These are phyloP conservation scores for Phoxinus dragarum DNA, from an alignment of 2,797 vertebrate genomes.

Conservation along the genomic window DNA sequence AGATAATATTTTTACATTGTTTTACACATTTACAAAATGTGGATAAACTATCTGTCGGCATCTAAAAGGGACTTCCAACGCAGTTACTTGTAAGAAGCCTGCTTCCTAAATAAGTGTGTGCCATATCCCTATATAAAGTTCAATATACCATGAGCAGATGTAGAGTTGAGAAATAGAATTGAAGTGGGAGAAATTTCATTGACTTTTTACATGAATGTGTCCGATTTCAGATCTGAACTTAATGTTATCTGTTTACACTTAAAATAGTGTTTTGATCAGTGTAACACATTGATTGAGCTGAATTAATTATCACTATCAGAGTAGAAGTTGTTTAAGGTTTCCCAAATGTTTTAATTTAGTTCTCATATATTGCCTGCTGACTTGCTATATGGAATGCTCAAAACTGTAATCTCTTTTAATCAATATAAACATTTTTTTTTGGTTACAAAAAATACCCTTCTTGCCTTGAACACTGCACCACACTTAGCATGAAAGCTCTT, in stretches of 20 bases:
- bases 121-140: slow-evolving; percentile 8
- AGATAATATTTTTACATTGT: neutral
- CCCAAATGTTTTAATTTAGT: neutral
- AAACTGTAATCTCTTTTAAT: neutral
- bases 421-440: neutral
- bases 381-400: slow-evolving; percentile 4
- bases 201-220: neutral
- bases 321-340: neutral
- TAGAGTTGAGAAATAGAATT: neutral
- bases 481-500: neutral
- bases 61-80: neutral
- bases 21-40: neutral
- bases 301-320: neutral
- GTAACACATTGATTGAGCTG: neutral
- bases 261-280: neutral
- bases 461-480: neutral
- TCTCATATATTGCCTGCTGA: neutral
- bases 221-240: neutral
- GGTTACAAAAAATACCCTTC: neutral
- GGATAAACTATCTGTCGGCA: neutral
- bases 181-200: neutral
- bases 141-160: slow-evolving; percentile 40
- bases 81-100: neutral
- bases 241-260: neutral
- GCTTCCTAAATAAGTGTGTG: slow-evolving; percentile 38